Evolutionary conservation across 2,888 invertebrate species (phyloP).

Genomic region (Embidobia sp.): DNA sequence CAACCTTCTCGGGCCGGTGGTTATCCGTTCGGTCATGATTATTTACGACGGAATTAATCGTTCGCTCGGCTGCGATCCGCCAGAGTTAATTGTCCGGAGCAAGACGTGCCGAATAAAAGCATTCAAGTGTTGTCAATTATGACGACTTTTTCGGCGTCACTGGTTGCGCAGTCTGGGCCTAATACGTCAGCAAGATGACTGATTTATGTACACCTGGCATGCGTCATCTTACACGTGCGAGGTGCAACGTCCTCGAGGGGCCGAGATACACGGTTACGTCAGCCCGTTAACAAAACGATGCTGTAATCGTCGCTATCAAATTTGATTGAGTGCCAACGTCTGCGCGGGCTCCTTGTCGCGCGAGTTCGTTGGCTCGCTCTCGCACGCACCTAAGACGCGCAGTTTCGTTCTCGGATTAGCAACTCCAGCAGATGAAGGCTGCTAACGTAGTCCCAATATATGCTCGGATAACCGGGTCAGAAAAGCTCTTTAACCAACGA

Average conservation of each 20-base stretch:
- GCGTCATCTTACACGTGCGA: slow-evolving; percentile 51
- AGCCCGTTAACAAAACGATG: slow-evolving; percentile 48
- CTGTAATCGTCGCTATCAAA: slow-evolving; percentile 60
- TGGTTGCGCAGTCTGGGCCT: slow-evolving; percentile 21
- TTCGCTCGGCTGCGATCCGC: too few species aligned
- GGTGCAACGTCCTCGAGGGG: slow-evolving; percentile 58
- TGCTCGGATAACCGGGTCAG: too few species aligned
- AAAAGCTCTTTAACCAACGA: too few species aligned
- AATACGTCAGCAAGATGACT: slow-evolving; percentile 30
- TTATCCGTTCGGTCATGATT: too few species aligned
- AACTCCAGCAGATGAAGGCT: too few species aligned
- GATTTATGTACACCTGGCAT: slow-evolving; percentile 53
- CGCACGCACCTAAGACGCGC: slow-evolving; percentile 28
- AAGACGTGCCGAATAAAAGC: too few species aligned
- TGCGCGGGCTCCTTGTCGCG: slow-evolving; percentile 13
- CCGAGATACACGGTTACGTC: slow-evolving; percentile 52
- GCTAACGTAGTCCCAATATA: too few species aligned
- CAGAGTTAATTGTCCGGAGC: too few species aligned
- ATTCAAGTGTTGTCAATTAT: slow-evolving; percentile 35
- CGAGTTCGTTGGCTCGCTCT: slow-evolving; percentile 28
- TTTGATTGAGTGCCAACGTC: slow-evolving; percentile 61
- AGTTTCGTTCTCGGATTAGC: slow-evolving; percentile 12
- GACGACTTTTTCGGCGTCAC: slow-evolving; percentile 25
- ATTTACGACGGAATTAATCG: too few species aligned
- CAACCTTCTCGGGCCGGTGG: too few species aligned